phyloP scores from a whole-genome alignment of 2,888 invertebrate species.

The Tryphoninae sp. region DNA sequence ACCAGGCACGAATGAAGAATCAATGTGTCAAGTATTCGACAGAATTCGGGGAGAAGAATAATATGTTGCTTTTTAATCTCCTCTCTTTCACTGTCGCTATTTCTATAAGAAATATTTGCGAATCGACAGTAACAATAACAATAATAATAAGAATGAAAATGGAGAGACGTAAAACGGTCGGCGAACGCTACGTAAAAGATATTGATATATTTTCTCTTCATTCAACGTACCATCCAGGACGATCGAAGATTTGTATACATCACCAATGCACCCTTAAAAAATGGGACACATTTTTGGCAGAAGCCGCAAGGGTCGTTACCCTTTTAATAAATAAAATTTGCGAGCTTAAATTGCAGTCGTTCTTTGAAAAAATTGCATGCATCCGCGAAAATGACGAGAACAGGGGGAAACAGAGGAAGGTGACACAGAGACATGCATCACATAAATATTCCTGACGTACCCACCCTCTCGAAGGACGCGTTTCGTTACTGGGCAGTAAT shows the following conservation, averaged over 20 bases:
- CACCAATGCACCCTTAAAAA: no score
- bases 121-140: background rate
- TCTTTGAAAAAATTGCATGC: no score
- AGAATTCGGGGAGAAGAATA: conserved; percentile 20
- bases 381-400: background rate
- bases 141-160: background rate
- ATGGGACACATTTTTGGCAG: no score
- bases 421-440: conserved; percentile 28
- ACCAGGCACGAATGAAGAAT: conserved; percentile 42
- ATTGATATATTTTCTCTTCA: no score
- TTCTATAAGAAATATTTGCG: background rate
- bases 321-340: no score
- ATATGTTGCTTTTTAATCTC: conserved; percentile 7
- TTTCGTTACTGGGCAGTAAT: conserved; percentile 80
- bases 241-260: no score
- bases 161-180: background rate
- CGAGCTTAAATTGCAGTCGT: no score
- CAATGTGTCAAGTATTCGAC: conserved; percentile 9
- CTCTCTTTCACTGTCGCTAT: background rate
- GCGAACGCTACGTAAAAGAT: background rate
- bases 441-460: conserved; percentile 69
- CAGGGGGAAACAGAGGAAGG: background rate
- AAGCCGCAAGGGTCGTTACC: no score
- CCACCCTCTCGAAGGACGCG: conserved; percentile 80
- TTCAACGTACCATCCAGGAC: no score